Evolutionary conservation across 2,888 invertebrate species (phyloP).

Genomic region (Linyphia triangularis): DNA sequence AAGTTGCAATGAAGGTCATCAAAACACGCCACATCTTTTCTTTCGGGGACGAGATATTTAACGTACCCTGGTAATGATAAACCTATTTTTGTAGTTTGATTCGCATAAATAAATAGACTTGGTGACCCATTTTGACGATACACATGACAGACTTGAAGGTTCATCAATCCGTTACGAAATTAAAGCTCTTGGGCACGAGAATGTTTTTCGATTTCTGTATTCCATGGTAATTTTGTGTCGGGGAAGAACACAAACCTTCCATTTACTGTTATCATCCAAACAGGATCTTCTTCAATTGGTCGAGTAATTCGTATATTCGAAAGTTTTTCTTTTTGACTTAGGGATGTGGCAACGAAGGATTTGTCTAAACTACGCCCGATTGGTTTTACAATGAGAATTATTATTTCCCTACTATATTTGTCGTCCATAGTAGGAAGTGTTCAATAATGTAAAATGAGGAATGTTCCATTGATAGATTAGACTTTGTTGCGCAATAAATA

Average conservation of each 20-base stretch:
- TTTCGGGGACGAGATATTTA: background rate
- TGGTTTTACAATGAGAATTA: background rate
- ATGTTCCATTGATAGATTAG: background rate
- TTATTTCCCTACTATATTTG: background rate
- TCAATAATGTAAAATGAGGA: background rate
- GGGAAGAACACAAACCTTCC: background rate
- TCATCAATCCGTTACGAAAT: slow-evolving; percentile 41
- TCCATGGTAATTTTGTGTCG: background rate
- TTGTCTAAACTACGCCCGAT: background rate
- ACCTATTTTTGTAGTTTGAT: slow-evolving; percentile 37
- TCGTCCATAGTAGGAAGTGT: too few relatives aligned
- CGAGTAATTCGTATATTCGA: background rate
- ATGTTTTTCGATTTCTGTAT: background rate
- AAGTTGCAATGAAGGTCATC: slow-evolving; percentile 19
- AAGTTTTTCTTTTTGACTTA: background rate
- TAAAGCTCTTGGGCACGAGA: slow-evolving; percentile 4
- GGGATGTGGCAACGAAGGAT: background rate
- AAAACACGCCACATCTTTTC: background rate
- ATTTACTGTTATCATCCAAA: background rate
- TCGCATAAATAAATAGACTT: slow-evolving; percentile 15
- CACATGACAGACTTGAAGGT: slow-evolving; percentile 12
- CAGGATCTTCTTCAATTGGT: background rate
- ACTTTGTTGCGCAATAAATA: background rate
- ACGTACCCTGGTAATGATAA: slow-evolving; percentile 23
- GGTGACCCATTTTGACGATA: slow-evolving; percentile 36